Evolutionary conservation across 1,140 invertebrate species (phyloP).

Genomic region (Laupala kohalensis): DNA sequence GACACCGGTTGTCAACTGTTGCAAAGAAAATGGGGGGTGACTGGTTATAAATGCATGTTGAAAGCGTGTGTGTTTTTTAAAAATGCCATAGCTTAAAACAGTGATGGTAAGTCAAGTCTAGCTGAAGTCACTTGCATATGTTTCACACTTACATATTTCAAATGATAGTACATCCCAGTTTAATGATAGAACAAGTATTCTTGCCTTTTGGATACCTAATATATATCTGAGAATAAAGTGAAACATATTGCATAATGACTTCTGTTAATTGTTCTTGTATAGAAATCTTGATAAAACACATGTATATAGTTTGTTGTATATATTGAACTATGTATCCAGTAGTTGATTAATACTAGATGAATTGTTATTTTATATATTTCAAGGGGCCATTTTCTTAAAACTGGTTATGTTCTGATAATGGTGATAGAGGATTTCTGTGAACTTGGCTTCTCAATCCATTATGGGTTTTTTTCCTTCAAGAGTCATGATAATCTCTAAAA

Average conservation of each 20-base stretch:
- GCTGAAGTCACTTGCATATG: not conserved
- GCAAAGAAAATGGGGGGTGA: not conserved
- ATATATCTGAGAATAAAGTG: not conserved
- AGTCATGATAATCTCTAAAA: not conserved
- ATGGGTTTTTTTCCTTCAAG: not conserved
- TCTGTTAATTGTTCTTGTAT: not conserved
- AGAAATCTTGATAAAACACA: not conserved
- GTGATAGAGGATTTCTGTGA: slow-evolving; percentile 2
- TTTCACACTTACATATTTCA: not conserved
- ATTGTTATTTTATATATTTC: slow-evolving; percentile 14
- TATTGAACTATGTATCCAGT: slow-evolving; percentile 5
- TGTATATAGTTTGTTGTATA: slow-evolving; percentile 6
- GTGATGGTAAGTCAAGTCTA: not conserved
- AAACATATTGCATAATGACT: not conserved
- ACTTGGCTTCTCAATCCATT: slow-evolving; percentile 4
- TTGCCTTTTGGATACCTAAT: not conserved
- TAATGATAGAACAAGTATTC: not conserved
- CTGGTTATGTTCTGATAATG: slow-evolving; percentile 8
- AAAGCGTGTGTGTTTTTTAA: not conserved
- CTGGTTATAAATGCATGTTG: not conserved
- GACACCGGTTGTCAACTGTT: not conserved
- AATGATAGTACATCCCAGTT: not conserved
- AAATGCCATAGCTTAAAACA: not conserved
- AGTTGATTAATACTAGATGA: slow-evolving; percentile 10
- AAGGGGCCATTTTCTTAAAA: not conserved